Evolutionary conservation across 2,113 vertebrate genomes (phyloP).

Genomic region (Nicator chloris): DNA sequence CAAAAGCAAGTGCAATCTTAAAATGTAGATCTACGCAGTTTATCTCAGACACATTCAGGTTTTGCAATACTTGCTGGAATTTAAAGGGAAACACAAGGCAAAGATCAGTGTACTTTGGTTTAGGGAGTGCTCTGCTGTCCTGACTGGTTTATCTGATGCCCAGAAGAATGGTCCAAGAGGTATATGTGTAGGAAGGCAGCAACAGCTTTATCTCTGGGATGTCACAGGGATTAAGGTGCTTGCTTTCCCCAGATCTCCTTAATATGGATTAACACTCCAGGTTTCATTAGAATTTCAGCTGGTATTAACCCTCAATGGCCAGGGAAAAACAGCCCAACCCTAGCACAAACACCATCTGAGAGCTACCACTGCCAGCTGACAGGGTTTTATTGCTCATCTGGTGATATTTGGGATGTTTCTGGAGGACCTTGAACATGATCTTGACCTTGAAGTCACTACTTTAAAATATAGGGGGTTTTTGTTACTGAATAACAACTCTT

Average conservation of each 20-base stretch:
- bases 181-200: neutral
- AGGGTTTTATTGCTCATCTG: neutral
- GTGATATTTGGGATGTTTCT: neutral
- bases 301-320: neutral
- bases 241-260: conserved; percentile 6
- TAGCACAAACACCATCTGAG: neutral
- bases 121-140: neutral
- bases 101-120: neutral
- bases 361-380: neutral
- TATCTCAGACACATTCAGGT: neutral
- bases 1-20: neutral
- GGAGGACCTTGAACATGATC: neutral
- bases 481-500: neutral
- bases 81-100: neutral
- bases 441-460: neutral
- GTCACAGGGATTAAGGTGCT: neutral
- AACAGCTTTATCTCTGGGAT: neutral
- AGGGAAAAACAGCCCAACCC: neutral
- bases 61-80: neutral
- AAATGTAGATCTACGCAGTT: neutral
- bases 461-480: neutral
- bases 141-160: neutral
- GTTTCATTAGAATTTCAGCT: conserved; percentile 15
- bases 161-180: neutral
- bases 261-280: conserved; percentile 9